A percentile compares a stretch with the other conserved stretches of the same genome.
Conservation (phyloP, 1,140 invertebrate genomes). For the Drosophila busckii region DNA sequence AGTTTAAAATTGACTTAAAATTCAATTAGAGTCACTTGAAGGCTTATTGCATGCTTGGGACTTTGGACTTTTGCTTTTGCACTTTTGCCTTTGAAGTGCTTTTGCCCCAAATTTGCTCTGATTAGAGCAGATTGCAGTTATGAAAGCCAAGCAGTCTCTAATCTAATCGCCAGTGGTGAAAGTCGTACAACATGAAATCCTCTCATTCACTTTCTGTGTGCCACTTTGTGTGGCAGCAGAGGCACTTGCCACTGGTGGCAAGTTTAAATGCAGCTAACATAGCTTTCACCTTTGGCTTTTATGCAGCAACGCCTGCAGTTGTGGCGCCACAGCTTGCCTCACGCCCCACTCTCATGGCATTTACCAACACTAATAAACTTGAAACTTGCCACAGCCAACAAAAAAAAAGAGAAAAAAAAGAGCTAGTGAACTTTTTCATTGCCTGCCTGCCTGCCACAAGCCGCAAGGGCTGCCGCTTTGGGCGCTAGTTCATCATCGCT, state of each 20-base stretch:
- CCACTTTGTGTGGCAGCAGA: conserved; percentile 18
- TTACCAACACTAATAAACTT: conserved; percentile 61
- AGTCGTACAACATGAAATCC: conserved; percentile 19
- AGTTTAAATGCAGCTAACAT: conserved; percentile 34
- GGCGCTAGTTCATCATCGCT: no score
- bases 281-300: conserved; percentile 34
- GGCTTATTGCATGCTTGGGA: no score
- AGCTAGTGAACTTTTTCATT: conserved; percentile 70
- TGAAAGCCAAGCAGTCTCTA: conserved; percentile 15
- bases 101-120: conserved; percentile 10
- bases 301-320: no score
- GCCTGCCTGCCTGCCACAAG: conserved; percentile 33
- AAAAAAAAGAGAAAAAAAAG: conserved; percentile 39
- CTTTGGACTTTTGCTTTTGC: no score
- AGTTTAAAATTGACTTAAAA: no score
- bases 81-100: conserved; percentile 25
- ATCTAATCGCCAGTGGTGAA: conserved; percentile 20
- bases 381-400: conserved; percentile 48
- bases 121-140: conserved; percentile 22
- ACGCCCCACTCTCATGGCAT: no score
- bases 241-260: background rate
- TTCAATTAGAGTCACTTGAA: no score
- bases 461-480: no score
- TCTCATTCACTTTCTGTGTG: conserved; percentile 31
- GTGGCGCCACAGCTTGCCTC: no score